Percentiles rank a stretch among this genome's conserved stretches.
phyloP scores from a whole-genome alignment of 2,888 invertebrate genomes.

The Lepetodrilus schrolli region DNA sequence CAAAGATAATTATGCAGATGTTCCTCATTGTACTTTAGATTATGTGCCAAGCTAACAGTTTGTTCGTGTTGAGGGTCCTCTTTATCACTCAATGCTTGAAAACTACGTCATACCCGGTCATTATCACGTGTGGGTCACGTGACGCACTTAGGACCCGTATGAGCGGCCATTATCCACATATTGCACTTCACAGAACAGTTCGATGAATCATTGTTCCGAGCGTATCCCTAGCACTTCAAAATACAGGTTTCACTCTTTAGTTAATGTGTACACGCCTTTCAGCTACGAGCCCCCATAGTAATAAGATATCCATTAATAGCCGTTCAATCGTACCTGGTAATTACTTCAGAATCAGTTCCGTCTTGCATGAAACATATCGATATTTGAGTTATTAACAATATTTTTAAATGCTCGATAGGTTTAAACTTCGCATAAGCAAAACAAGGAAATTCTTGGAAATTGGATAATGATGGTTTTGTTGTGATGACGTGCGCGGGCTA shows the following conservation, averaged over 20 bases:
- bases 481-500: neutral
- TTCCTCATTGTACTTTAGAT: neutral
- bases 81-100: neutral
- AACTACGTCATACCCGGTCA: neutral
- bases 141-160: constrained; percentile 24
- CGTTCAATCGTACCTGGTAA: no score
- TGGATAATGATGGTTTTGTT: neutral
- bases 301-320: neutral
- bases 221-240: constrained; percentile 15
- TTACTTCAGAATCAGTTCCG: neutral
- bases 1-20: constrained; percentile 26
- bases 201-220: neutral
- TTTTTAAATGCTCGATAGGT: no score
- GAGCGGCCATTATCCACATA: neutral
- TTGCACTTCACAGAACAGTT: neutral
- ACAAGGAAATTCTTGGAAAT: no score
- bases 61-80: neutral
- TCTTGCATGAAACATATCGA: no score
- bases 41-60: neutral
- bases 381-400: no score
- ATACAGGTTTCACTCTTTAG: constrained; percentile 24
- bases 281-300: neutral
- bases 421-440: no score
- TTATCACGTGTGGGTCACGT: constrained; percentile 10
- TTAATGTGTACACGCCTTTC: neutral